Conservation (phyloP, 2,797 vertebrate genomes). For the Kryptolebias ocellatus region DNA sequence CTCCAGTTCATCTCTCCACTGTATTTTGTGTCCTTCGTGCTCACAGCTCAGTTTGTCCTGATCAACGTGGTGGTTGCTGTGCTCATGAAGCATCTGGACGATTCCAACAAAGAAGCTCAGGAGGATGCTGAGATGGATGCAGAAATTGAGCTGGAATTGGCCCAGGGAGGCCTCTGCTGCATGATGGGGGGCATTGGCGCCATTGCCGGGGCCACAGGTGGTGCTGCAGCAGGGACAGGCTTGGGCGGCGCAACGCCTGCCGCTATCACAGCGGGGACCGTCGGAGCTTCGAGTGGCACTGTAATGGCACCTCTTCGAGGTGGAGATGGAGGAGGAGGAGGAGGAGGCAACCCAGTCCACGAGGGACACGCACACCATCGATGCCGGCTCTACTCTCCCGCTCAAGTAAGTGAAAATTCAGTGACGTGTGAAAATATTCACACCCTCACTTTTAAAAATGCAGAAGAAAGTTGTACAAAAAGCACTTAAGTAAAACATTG, state of each 20-base stretch:
- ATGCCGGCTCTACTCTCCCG: constrained; percentile 88
- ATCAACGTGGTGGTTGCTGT: constrained; percentile 99
- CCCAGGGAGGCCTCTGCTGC: constrained; percentile 89
- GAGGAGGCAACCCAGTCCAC: constrained; percentile 23
- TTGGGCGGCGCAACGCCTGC: constrained; percentile 9
- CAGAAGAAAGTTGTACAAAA: not conserved
- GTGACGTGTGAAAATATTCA: not conserved
- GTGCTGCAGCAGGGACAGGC: constrained; percentile 39
- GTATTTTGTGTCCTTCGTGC: constrained; percentile 99
- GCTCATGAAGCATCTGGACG: constrained; percentile 98
- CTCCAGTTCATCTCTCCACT: constrained; percentile 98
- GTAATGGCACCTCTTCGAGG: constrained; percentile 43
- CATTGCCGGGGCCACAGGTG: constrained; percentile 71
- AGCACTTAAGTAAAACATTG: not conserved
- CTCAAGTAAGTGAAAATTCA: constrained; percentile 83
- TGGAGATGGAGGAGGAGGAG: constrained; percentile 29
- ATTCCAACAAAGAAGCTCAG: constrained; percentile 98
- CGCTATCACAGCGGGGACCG: constrained; percentile 17
- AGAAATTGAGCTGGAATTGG: constrained; percentile 95
- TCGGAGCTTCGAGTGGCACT: constrained; percentile 20
- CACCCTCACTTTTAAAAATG: not conserved
- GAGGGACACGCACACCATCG: constrained; percentile 78
- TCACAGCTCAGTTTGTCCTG: constrained; percentile 98
- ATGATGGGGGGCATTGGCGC: constrained; percentile 76
- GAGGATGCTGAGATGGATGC: constrained; percentile 99